Conservation (phyloP, 2,797 vertebrate species). For the Anguilla anguilla region DNA sequence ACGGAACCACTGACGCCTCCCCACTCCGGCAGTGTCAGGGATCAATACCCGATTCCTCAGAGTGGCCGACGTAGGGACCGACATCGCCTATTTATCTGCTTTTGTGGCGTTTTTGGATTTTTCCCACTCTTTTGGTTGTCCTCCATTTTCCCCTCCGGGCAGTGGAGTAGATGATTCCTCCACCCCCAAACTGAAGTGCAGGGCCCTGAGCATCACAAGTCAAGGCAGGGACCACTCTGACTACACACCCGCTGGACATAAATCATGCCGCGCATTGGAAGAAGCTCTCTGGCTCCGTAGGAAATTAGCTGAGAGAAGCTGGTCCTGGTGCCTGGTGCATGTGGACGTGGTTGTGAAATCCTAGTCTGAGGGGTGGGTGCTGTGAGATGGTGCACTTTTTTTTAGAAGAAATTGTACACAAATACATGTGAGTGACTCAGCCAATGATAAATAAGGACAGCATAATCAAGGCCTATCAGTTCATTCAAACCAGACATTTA, state of each 20-base stretch:
- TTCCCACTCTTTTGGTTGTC: constrained; percentile 47
- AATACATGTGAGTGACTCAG: not conserved
- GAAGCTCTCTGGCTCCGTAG: constrained; percentile 7
- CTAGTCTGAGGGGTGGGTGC: not conserved
- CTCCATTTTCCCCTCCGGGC: constrained; percentile 39
- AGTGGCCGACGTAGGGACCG: constrained; percentile 49
- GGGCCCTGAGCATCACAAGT: not conserved
- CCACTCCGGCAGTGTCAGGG: constrained; percentile 51
- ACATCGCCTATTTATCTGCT: constrained; percentile 47
- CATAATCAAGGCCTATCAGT: not conserved
- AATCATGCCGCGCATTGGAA: constrained; percentile 1
- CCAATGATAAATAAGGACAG: not conserved
- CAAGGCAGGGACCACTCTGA: not conserved
- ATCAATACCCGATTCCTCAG: constrained; percentile 54
- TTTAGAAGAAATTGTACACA: not conserved
- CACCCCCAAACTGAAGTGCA: not conserved
- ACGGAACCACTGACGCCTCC: constrained; percentile 60
- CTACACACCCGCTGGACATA: not conserved
- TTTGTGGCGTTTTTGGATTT: constrained; percentile 45
- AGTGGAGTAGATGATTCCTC: not conserved
- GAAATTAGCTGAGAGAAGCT: not conserved
- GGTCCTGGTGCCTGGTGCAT: not conserved
- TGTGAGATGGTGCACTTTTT: not conserved
- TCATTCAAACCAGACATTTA: constrained; percentile 1
- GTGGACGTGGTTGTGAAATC: not conserved